Conservation (phyloP, 2,113 vertebrate genomes). For the Monarcha castaneiventris region DNA sequence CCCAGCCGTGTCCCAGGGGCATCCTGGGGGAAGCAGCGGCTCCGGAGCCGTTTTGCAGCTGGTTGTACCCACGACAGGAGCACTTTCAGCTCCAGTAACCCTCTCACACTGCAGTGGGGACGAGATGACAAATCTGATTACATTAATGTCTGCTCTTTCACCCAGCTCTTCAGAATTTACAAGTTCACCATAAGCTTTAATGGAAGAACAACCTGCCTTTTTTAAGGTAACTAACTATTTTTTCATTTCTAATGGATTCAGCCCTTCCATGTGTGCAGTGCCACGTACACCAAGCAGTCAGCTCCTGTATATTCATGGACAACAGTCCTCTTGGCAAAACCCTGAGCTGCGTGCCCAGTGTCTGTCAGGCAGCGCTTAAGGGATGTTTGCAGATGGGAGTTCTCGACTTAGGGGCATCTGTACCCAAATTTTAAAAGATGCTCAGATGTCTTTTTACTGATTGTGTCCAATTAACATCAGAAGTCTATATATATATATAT, state of each 20-base stretch:
- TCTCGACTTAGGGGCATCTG: neutral
- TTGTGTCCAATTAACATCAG: neutral
- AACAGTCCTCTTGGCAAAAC: neutral
- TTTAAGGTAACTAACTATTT: neutral
- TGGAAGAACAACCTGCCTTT: neutral
- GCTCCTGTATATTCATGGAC: neutral
- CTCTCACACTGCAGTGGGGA: neutral
- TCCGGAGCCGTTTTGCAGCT: neutral
- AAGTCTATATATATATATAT: neutral
- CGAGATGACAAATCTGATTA: conserved; percentile 1
- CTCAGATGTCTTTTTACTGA: neutral
- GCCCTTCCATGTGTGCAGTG: neutral
- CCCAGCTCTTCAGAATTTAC: neutral
- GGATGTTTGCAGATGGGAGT: neutral
- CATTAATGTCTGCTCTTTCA: neutral
- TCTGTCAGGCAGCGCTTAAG: neutral
- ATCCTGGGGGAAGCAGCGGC: neutral
- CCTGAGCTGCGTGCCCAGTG: neutral
- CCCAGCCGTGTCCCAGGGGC: neutral
- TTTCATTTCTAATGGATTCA: conserved; percentile 18
- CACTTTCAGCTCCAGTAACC: conserved; percentile 11
- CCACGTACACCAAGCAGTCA: neutral
- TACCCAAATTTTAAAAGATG: neutral
- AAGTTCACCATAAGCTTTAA: neutral
- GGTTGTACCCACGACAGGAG: neutral